A percentile compares a stretch with the other conserved stretches of the same genome.
Conservation (phyloP, 2,888 invertebrate genomes). For the Limenitis camilla region DNA sequence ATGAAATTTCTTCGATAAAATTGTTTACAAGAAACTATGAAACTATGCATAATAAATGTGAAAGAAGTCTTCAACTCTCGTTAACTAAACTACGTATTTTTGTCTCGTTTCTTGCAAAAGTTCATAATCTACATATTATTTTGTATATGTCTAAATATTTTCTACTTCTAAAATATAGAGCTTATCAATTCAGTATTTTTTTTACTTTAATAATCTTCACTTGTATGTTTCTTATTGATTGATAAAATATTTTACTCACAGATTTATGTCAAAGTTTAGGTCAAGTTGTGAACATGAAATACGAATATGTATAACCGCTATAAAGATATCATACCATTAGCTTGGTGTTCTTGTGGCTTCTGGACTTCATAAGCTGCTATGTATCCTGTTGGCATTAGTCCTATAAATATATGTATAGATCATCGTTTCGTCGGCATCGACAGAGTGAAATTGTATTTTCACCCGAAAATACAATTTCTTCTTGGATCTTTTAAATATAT, state of each 20-base stretch:
- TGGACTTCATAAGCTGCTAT: constrained; percentile 51
- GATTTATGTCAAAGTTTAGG: too few species aligned
- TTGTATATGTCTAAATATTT: neutral
- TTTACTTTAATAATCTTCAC: too few species aligned
- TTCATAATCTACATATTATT: neutral
- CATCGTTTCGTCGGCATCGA: neutral
- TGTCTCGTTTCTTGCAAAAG: constrained; percentile 1
- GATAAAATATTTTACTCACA: too few species aligned
- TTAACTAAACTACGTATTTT: constrained; percentile 12
- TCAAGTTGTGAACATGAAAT: neutral
- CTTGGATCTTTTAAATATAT: too few species aligned
- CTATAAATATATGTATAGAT: constrained; percentile 30
- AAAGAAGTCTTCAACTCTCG: constrained; percentile 15
- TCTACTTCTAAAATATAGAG: too few species aligned
- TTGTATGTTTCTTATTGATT: too few species aligned
- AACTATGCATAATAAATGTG: constrained; percentile 12
- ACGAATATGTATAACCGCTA: neutral
- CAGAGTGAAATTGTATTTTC: too few species aligned
- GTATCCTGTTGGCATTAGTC: constrained; percentile 59
- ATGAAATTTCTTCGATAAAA: constrained; percentile 10
- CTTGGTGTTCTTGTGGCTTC: constrained; percentile 53
- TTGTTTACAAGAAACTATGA: constrained; percentile 3
- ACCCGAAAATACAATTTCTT: too few species aligned
- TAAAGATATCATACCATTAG: constrained; percentile 40
- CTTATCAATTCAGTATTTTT: too few species aligned